Base-by-base conservation (phyloP, 2,888 invertebrate genomes). In the Trichopria drosophilae region DNA sequence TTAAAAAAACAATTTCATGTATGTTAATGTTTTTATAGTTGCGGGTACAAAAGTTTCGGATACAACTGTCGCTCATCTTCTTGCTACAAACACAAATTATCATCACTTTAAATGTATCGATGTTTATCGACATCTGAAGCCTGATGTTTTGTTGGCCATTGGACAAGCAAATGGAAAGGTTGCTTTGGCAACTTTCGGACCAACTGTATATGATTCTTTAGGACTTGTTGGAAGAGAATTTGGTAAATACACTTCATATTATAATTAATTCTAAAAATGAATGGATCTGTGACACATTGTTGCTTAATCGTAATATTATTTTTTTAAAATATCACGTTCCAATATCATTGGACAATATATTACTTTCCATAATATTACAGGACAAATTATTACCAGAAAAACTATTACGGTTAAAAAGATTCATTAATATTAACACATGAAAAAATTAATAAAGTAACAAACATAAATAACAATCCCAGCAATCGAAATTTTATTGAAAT, bases 101-200 rank as follows among this genome's bases (percentile, higher is more conserved):
- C 81, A 90, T 70, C 85, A 90, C 65, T 86, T 93, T 6, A 89
- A 92, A 64, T 93, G 93, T 72, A 82, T 93, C 23, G 91, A 93
- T 64, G 87, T 94, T 69, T 90, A 90, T 64, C 91, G 92, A 18
- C 81, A 84, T 44, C 81, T 84, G 23, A 86, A 87, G 44, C 82
- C 83, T 0, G 91, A 92, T 64, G 84, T 91, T 29, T 78, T 94
- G 34, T 76, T 96, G 28, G 95, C 95, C 1, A 82, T 94, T 6
- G 96, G 95, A 1, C 84, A 93, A 68, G 85, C 88, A 1, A 93
- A 87, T 78, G 95, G 96, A n/a, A 86, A 87, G 77, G 86, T 96
- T 28, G 81, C 86, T 0, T 79, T 96, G 5, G 86, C 88, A 20
- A 86, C 87, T 7, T 86, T 92, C 65, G 87, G 87, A 31, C 84